These are phyloP conservation scores for Crotalus helleri DNA, from an alignment of 2,113 vertebrate genomes.

Conservation along the genomic window DNA sequence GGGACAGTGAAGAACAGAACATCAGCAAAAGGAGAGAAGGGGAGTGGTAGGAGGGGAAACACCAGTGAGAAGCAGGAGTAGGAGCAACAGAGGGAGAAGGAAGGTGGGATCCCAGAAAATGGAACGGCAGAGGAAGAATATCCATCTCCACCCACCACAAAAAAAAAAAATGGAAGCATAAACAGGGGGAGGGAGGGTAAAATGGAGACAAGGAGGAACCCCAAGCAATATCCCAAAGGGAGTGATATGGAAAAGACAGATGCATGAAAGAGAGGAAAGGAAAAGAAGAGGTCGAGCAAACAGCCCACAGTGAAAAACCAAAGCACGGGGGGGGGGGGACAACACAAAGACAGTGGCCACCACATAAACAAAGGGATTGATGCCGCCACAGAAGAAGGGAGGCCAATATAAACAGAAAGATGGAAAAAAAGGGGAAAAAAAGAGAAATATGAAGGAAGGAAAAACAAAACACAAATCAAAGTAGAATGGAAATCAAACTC, in stretches of 20 bases:
- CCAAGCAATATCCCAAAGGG: background rate
- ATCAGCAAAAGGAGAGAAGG: background rate
- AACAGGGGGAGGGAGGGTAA: background rate
- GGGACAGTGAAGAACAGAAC: background rate
- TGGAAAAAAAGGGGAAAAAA: background rate
- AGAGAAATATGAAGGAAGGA: constrained; percentile 27
- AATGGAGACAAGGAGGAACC: background rate
- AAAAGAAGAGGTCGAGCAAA: background rate
- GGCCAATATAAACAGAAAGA: background rate
- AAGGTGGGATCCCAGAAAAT: background rate
- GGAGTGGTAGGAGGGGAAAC: background rate
- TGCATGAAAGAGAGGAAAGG: background rate
- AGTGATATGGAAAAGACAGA: background rate
- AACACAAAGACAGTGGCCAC: background rate
- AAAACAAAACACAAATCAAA: constrained; percentile 24
- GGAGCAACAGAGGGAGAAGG: background rate
- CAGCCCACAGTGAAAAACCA: background rate
- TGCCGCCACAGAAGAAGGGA: background rate
- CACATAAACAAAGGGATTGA: background rate
- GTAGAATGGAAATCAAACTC: constrained; percentile 20
- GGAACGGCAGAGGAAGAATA: background rate
- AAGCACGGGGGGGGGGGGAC: background rate
- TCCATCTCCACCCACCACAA: background rate
- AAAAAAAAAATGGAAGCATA: background rate
- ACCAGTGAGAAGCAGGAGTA: background rate